Percentiles rank a stretch among this genome's conserved stretches.
phyloP scores from a whole-genome alignment of 2,888 invertebrate species.

The Perdita meconis region DNA sequence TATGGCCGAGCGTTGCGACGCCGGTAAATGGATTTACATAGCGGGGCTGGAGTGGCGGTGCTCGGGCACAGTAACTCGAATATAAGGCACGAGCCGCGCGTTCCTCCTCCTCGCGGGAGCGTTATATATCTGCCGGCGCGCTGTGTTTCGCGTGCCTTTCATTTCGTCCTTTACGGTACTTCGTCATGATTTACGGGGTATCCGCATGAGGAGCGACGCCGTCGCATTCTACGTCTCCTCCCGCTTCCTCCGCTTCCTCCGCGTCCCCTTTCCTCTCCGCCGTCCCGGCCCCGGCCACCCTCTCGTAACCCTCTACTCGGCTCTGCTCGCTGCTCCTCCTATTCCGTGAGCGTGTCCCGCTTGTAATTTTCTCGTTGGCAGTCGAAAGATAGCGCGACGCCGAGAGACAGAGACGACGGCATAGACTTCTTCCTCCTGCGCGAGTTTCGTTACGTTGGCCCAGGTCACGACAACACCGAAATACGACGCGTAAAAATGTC shows the following conservation, averaged over 20 bases:
- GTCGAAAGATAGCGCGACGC: conserved; percentile 33
- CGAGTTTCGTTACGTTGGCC: conserved; percentile 31
- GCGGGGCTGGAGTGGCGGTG: conserved; percentile 35
- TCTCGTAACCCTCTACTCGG: too few species aligned
- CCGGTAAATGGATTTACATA: conserved; percentile 42
- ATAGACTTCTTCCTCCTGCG: conserved; percentile 1
- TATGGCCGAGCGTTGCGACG: conserved; percentile 19
- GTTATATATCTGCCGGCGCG: conserved; percentile 46
- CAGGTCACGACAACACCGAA: conserved; percentile 32
- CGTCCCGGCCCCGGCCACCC: background rate
- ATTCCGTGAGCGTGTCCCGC: conserved; percentile 50
- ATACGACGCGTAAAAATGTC: conserved; percentile 19
- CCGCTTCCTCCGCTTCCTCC: conserved; percentile 21
- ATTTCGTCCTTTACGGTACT: conserved; percentile 73
- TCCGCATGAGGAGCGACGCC: conserved; percentile 70
- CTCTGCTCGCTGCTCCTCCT: conserved; percentile 20
- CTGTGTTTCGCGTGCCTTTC: conserved; percentile 72
- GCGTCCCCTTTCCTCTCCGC: conserved; percentile 13
- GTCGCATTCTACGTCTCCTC: conserved; percentile 52
- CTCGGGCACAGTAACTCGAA: conserved; percentile 49
- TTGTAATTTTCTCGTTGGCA: conserved; percentile 69
- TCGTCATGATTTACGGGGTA: conserved; percentile 73
- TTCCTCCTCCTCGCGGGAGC: conserved; percentile 46
- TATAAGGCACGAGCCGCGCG: conserved; percentile 54
- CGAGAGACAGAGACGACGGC: conserved; percentile 1